A percentile compares a stretch with the other conserved stretches of the same genome.
Evolutionary conservation across 2,888 invertebrate species (phyloP).

Genomic region (Alitta virens): DNA sequence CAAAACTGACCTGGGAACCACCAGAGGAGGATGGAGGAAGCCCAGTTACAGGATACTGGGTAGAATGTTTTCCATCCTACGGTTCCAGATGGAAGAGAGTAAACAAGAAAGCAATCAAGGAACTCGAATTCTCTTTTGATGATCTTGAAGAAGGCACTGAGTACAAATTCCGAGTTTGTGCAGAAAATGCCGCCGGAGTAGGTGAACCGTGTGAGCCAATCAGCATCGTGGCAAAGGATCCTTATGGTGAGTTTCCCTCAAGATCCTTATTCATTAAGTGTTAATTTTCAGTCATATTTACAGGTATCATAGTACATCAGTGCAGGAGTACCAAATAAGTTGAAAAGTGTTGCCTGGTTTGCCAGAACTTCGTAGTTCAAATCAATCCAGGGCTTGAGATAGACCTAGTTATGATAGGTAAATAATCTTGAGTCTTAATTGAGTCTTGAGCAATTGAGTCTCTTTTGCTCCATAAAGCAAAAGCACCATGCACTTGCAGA

Average conservation of each 20-base stretch:
- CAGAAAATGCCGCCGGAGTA: constrained; percentile 78
- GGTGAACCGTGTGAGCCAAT: constrained; percentile 63
- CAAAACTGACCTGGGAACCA: constrained; percentile 55
- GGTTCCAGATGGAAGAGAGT: constrained; percentile 31
- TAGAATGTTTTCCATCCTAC: constrained; percentile 39
- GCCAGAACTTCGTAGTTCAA: no score
- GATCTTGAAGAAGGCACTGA: constrained; percentile 74
- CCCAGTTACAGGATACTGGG: constrained; percentile 48
- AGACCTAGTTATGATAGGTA: no score
- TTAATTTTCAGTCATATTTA: no score
- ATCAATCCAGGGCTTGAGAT: no score
- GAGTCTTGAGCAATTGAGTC: no score
- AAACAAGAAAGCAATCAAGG: constrained; percentile 21
- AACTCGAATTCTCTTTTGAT: constrained; percentile 33
- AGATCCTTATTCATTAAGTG: no score
- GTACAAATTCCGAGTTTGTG: constrained; percentile 82
- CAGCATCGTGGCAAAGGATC: constrained; percentile 27
- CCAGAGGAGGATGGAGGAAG: constrained; percentile 56
- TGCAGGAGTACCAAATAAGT: no score
- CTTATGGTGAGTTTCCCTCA: constrained; percentile 25
- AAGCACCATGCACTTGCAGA: no score
- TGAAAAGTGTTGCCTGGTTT: no score
- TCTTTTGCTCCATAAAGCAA: no score
- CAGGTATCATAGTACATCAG: no score
- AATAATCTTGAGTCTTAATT: no score